Evolutionary conservation across 2,888 invertebrate species (phyloP), one percentile per base, ranked within the genome.

Genomic region (Troides aeacus): DNA sequence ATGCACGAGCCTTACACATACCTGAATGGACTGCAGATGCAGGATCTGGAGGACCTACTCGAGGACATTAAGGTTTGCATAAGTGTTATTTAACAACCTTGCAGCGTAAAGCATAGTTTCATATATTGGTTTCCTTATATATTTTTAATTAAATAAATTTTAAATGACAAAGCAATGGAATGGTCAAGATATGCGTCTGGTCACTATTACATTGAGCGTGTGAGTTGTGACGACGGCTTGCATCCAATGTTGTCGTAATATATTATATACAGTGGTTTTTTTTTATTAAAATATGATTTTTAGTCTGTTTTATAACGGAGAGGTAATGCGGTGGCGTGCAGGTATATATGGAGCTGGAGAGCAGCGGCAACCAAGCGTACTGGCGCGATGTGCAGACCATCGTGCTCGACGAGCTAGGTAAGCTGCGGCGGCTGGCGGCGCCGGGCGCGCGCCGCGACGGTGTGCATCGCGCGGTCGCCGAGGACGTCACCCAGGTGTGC

Each of bases 1-100:
- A 98, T 99, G 97, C 98, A 99, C 83, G 99, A 99, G 85, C 99
- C 99, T 0, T 98, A 99, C 84, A 97, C 97, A 0, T 98, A 98
- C 84, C 94, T 99, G 0, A 97, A 98, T 82, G 99, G 99, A 0
- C 92, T 99, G 69, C 96, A 96, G 21, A 94, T 96, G 8, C 95
- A 96, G 75, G 99, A 99, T 86, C 92, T 99, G 30, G 99, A 99
- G 85, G 99, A 99, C 90, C 92, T 99, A 21, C 93, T 99, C 0
- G 99, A 97, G 77, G 99, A 99, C 83, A 99, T 99, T 70, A 97
- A 98, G 88, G 97, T 94, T 8, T 39, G 10, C 39, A 39, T 39
- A 10, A 10, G 8, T 39, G 39, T 39, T 39, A 39, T 39, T 39
- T 39, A 0, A 6, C 8, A 39, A 39, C 39, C 10, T 6, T 39